Percentiles rank a stretch among this genome's conserved stretches.
These are phyloP conservation scores for Pseudopipra pipra DNA, from an alignment of 2,113 vertebrate genomes.

Conservation along the genomic window DNA sequence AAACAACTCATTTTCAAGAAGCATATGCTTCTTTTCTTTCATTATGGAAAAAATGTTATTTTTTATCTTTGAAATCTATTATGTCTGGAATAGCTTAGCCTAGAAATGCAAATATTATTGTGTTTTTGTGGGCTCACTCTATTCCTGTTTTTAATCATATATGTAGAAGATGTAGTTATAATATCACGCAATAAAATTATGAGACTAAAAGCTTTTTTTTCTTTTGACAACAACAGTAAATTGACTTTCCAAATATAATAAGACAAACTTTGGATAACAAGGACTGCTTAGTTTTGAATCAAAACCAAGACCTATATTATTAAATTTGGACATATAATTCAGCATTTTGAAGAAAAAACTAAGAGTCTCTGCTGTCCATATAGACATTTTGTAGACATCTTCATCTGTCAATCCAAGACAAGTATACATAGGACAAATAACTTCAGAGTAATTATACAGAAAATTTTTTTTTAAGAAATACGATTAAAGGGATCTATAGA, in stretches of 20 bases:
- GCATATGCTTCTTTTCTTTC: not conserved
- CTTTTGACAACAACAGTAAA: not conserved
- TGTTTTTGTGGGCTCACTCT: not conserved
- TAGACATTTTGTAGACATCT: not conserved
- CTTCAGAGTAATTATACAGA: not conserved
- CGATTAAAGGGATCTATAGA: not conserved
- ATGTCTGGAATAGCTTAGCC: not conserved
- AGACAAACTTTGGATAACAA: not conserved
- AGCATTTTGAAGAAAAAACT: not conserved
- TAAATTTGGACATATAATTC: not conserved
- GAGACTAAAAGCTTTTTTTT: accelerated
- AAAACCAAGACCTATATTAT: not conserved
- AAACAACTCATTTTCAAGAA: not conserved
- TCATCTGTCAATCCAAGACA: not conserved
- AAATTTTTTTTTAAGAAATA: not conserved
- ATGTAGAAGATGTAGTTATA: not conserved
- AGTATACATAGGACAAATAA: not conserved
- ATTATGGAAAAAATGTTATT: not conserved
- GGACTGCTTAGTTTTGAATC: not conserved
- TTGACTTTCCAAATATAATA: not conserved
- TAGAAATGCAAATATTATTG: not conserved
- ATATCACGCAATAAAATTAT: not conserved
- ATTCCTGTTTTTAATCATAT: not conserved
- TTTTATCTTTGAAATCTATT: not conserved
- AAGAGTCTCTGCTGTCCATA: accelerated